phyloP scores from a whole-genome alignment of 2,113 vertebrate species.

The Pollimyrus isidori region DNA sequence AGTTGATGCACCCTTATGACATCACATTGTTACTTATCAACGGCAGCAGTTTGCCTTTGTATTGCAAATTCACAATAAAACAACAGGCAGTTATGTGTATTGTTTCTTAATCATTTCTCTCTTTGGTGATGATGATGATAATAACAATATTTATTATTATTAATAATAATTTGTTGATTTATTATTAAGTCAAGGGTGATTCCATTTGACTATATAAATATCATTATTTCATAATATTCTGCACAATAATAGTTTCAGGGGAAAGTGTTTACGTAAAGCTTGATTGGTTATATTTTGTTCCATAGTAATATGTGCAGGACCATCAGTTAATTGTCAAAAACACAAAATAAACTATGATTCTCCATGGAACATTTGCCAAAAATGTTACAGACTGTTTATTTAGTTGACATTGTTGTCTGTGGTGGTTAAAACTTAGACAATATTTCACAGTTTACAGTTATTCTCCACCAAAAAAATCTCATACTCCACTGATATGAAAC shows the following conservation, averaged over 20 bases:
- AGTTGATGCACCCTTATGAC: not conserved
- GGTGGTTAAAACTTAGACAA: not conserved
- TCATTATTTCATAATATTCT: not conserved
- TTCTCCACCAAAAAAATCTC: not conserved
- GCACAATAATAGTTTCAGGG: not conserved
- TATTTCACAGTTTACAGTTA: not conserved
- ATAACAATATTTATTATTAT: not conserved
- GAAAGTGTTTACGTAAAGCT: not conserved
- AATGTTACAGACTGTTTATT: not conserved
- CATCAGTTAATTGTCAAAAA: not conserved
- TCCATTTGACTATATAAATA: not conserved
- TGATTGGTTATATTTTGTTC: not conserved
- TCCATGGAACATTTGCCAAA: not conserved
- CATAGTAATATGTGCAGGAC: not conserved
- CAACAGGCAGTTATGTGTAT: not conserved
- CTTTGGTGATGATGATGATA: not conserved
- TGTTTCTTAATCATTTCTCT: not conserved
- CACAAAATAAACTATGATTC: not conserved
- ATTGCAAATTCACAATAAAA: not conserved
- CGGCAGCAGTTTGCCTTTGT: not conserved
- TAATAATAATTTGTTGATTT: no score
- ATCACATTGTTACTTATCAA: not conserved
- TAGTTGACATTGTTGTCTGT: not conserved
- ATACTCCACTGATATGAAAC: not conserved
- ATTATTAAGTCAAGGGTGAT: not conserved